phyloP scores from a whole-genome alignment of 2,113 vertebrate species.

The human region DNA sequence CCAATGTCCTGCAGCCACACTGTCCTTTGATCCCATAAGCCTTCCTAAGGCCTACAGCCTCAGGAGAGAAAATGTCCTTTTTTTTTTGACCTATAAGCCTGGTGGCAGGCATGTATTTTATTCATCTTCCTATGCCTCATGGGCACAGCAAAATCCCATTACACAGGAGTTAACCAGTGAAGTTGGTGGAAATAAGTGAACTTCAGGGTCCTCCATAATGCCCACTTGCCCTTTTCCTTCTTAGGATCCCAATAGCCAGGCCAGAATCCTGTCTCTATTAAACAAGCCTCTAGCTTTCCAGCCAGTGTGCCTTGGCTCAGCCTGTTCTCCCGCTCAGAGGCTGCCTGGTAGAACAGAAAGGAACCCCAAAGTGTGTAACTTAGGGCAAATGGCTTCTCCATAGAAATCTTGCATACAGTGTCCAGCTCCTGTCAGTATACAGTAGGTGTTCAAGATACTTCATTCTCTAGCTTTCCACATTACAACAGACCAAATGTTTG shows the following conservation, averaged over 20 bases:
- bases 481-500: background rate
- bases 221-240: background rate
- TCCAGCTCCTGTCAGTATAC: background rate
- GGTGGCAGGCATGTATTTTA: background rate
- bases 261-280: background rate
- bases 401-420: too few species aligned
- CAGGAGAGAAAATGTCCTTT: background rate
- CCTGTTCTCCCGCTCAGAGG: background rate
- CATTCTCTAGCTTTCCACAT: background rate
- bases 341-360: background rate
- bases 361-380: background rate
- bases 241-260: too few species aligned
- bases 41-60: background rate
- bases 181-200: background rate
- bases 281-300: background rate
- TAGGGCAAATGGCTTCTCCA: background rate
- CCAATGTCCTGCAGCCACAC: background rate
- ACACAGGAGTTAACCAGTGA: background rate
- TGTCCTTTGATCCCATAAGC: background rate
- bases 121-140: too few species aligned
- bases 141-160: background rate
- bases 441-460: too few species aligned
- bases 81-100: background rate
- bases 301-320: background rate
- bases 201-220: background rate